Evolutionary conservation across 2,888 invertebrate genomes (phyloP).

Genomic region (Platynereis dumerilii): DNA sequence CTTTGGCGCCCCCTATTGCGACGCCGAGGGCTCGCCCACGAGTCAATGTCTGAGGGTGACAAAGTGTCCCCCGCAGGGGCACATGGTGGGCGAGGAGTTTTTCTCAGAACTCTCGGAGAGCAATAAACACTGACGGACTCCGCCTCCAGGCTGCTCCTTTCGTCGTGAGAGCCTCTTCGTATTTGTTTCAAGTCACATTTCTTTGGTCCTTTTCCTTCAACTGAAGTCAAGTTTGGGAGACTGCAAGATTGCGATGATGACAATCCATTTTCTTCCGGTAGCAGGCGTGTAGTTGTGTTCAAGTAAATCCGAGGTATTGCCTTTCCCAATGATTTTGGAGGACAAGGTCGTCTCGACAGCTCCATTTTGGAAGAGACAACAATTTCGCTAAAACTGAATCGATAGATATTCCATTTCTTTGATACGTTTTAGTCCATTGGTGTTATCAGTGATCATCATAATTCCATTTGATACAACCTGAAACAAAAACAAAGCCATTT

Average conservation of each 20-base stretch:
- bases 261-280: background rate
- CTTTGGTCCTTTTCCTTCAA: background rate
- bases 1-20: slow-evolving; percentile 7
- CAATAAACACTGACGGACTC: slow-evolving; percentile 22
- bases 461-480: too few species aligned
- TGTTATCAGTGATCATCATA: too few species aligned
- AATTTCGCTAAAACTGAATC: too few species aligned
- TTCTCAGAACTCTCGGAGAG: slow-evolving; percentile 18
- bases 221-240: slow-evolving; percentile 22
- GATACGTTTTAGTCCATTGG: too few species aligned
- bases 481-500: too few species aligned
- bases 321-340: background rate
- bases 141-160: background rate
- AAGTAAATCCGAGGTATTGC: slow-evolving; percentile 23
- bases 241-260: slow-evolving; percentile 16
- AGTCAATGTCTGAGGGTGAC: background rate
- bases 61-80: background rate
- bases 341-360: background rate
- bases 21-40: background rate
- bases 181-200: background rate
- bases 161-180: background rate
- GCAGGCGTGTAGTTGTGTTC: slow-evolving; percentile 19
- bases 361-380: too few species aligned
- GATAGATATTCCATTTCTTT: too few species aligned
- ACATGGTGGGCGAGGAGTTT: background rate